phyloP scores from a whole-genome alignment of 2,113 vertebrate species.

The Clarias batrachus region DNA sequence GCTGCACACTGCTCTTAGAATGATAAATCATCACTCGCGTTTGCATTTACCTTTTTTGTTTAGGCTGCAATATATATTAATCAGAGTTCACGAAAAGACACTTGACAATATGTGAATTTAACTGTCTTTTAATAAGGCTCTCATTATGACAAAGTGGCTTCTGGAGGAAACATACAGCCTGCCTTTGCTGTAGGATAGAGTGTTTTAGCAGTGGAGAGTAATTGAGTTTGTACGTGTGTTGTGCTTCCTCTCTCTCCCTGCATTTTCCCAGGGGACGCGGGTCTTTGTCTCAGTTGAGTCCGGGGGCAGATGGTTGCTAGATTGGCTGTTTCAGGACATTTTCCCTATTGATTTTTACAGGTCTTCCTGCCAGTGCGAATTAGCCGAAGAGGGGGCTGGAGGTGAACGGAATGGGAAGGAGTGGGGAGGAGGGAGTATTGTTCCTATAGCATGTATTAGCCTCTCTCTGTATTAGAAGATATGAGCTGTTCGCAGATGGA shows the following conservation, averaged over 20 bases:
- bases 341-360: slow-evolving; percentile 74
- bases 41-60: slow-evolving; percentile 36
- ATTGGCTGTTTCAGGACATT: slow-evolving; percentile 71
- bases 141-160: slow-evolving; percentile 32
- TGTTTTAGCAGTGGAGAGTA: slow-evolving; percentile 51
- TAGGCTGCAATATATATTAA: slow-evolving; percentile 6
- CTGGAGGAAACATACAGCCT: slow-evolving; percentile 20
- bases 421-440: neutral
- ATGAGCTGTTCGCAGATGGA: slow-evolving; percentile 44
- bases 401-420: slow-evolving; percentile 26
- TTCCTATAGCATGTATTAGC: slow-evolving; percentile 8
- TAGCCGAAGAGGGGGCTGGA: slow-evolving; percentile 55
- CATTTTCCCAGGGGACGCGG: slow-evolving; percentile 43
- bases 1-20: slow-evolving; percentile 6
- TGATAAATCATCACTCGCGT: slow-evolving; percentile 9
- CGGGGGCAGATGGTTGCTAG: slow-evolving; percentile 70
- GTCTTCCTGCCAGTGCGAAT: slow-evolving; percentile 65
- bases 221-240: slow-evolving; percentile 54
- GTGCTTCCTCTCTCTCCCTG: slow-evolving; percentile 43
- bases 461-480: slow-evolving; percentile 23
- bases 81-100: slow-evolving; percentile 1
- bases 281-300: slow-evolving; percentile 62
- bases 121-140: slow-evolving; percentile 43
- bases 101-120: slow-evolving; percentile 29
- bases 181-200: slow-evolving; percentile 38